A percentile compares a stretch with the other conserved stretches of the same genome.
Evolutionary conservation across 2,797 vertebrate species (phyloP).

Genomic region (Synaphobranchus kaupii): DNA sequence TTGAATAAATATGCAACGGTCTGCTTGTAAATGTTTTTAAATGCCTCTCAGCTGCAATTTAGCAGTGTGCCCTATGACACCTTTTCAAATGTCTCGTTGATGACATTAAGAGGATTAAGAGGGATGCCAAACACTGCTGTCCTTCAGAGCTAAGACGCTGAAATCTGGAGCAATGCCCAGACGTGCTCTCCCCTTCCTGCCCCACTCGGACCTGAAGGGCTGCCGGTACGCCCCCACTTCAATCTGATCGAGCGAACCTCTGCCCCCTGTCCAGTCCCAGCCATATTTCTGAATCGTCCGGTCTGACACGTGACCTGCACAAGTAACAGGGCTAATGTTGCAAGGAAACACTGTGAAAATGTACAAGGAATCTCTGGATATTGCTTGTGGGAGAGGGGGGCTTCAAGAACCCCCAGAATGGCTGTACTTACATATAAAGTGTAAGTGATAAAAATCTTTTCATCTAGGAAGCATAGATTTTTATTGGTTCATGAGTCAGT

Average conservation of each 20-base stretch:
- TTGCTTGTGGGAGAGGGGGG: neutral
- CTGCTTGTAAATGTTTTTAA: conserved; percentile 29
- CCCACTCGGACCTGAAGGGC: neutral
- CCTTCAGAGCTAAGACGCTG: conserved; percentile 63
- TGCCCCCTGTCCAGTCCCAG: neutral
- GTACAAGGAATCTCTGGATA: neutral
- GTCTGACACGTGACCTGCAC: neutral
- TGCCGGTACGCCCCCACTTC: conserved; percentile 30
- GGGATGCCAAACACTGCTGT: conserved; percentile 51
- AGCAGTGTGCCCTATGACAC: conserved; percentile 48
- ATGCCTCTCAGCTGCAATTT: conserved; percentile 44
- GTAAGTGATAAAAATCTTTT: neutral
- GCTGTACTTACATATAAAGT: too few species aligned
- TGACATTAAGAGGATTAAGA: conserved; percentile 68
- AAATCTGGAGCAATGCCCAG: conserved; percentile 58
- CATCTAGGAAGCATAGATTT: neutral
- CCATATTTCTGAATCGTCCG: neutral
- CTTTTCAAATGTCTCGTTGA: conserved; percentile 65
- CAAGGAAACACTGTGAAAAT: neutral
- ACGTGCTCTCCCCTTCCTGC: conserved; percentile 18
- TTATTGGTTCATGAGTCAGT: neutral
- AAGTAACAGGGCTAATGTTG: neutral
- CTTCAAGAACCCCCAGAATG: neutral
- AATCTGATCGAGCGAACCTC: neutral
- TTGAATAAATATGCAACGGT: conserved; percentile 10